Percentiles rank a stretch among this genome's conserved stretches.
Evolutionary conservation across 2,797 vertebrate species (phyloP).

Genomic region (Anas acuta): DNA sequence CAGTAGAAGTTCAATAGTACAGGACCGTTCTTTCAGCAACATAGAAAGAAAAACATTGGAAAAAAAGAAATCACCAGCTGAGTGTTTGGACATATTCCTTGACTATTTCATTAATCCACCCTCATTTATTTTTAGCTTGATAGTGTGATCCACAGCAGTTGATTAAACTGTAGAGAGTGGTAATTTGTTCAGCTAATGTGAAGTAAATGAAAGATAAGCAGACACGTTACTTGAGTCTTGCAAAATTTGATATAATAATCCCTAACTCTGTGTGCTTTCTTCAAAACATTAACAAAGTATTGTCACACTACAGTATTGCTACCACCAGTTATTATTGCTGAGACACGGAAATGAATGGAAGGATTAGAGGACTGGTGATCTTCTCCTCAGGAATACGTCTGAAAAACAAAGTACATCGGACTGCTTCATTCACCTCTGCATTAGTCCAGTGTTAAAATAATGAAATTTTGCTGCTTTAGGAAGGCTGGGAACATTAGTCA

Average conservation of each 20-base stretch:
- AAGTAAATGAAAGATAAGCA: constrained; percentile 53
- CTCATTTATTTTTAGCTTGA: constrained; percentile 63
- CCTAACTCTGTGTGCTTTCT: neutral
- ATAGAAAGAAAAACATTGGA: neutral
- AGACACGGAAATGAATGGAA: neutral
- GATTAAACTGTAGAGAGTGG: constrained; percentile 36
- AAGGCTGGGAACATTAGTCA: neutral
- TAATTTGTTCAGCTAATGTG: constrained; percentile 52
- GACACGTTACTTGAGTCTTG: neutral
- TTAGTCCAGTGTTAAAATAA: neutral
- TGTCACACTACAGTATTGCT: neutral
- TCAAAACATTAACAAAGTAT: constrained; percentile 15
- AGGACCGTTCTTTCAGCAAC: neutral
- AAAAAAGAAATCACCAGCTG: constrained; percentile 43
- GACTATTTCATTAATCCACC: constrained; percentile 38
- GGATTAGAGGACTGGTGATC: neutral
- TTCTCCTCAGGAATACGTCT: neutral
- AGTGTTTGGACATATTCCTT: constrained; percentile 45
- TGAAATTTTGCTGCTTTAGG: neutral
- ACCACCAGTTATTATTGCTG: neutral
- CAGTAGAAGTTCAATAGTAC: neutral
- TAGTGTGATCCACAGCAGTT: constrained; percentile 52
- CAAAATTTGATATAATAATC: constrained; percentile 42
- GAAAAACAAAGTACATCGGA: neutral
- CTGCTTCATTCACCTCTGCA: neutral